These are phyloP conservation scores for Austrofundulus limnaeus DNA, from an alignment of 2,113 vertebrate species.

Conservation along the genomic window DNA sequence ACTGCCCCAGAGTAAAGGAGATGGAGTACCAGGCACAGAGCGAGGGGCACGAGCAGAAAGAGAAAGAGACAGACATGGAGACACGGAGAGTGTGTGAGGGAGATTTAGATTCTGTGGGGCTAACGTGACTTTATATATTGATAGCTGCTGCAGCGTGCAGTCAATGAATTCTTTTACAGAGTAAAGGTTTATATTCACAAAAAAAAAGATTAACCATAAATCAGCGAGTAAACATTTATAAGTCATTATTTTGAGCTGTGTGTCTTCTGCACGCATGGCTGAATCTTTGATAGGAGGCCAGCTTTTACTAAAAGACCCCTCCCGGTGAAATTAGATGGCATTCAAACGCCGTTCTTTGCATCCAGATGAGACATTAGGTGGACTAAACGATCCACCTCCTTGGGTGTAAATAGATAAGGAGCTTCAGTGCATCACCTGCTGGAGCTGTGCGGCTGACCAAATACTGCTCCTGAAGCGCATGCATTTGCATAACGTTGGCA, in stretches of 20 bases:
- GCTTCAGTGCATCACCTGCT: conserved; percentile 25
- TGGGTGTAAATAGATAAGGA: conserved; percentile 61
- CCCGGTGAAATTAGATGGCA: conserved; percentile 55
- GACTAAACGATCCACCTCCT: conserved; percentile 61
- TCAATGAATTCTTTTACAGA: conserved; percentile 25
- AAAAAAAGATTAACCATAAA: conserved; percentile 12
- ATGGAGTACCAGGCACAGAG: conserved; percentile 62
- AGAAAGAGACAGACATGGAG: conserved; percentile 29
- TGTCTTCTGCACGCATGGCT: conserved; percentile 23
- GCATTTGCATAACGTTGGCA: conserved; percentile 69
- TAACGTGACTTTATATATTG: conserved; percentile 36
- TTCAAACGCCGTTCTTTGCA: conserved; percentile 49
- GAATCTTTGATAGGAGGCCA: conserved; percentile 35
- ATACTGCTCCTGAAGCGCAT: conserved; percentile 34
- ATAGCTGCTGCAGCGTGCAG: conserved; percentile 30
- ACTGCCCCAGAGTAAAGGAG: conserved; percentile 53
- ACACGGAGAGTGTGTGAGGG: conserved; percentile 9
- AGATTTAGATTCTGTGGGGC: conserved; percentile 49
- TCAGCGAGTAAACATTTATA: conserved; percentile 26
- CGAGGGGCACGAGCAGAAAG: conserved; percentile 33
- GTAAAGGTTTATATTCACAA: conserved; percentile 10
- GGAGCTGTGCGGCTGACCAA: conserved; percentile 37
- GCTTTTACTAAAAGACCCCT: conserved; percentile 51
- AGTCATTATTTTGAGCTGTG: conserved; percentile 34
- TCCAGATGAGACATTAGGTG: conserved; percentile 65